phyloP scores from a whole-genome alignment of 2,888 invertebrate genomes.

The Sycophila texana region DNA sequence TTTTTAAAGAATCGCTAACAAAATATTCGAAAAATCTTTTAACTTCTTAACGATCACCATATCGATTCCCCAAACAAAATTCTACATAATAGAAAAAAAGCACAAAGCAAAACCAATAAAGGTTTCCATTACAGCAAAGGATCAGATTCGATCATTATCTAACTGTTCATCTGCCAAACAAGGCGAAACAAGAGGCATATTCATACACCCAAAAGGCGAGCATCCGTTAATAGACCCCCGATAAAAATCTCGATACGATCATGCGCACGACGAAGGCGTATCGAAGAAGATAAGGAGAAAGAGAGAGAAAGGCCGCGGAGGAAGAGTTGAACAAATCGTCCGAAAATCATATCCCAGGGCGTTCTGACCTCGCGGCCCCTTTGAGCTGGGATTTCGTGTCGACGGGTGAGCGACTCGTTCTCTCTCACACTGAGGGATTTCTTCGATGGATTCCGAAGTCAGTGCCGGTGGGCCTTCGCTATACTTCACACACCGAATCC shows the following conservation, averaged over 20 bases:
- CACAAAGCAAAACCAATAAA: neutral
- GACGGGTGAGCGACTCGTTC: constrained; percentile 60
- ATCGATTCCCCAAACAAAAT: too few relatives aligned
- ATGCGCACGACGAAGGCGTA: constrained; percentile 18
- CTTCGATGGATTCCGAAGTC: constrained; percentile 30
- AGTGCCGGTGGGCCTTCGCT: constrained; percentile 11
- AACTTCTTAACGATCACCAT: too few relatives aligned
- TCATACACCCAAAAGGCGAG: neutral
- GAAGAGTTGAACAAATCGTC: constrained; percentile 21
- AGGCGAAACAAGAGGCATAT: constrained; percentile 1
- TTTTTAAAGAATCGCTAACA: too few relatives aligned
- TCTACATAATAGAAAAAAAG: neutral
- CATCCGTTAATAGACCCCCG: constrained; percentile 33
- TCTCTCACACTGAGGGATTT: constrained; percentile 2
- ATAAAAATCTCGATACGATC: constrained; percentile 42
- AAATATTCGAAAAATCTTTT: too few relatives aligned
- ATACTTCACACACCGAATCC: neutral
- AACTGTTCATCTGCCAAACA: neutral
- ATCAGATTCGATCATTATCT: constrained; percentile 19
- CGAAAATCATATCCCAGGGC: constrained; percentile 64
- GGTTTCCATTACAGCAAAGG: neutral
- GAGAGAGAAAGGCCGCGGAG: constrained; percentile 7
- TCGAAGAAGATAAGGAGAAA: constrained; percentile 15
- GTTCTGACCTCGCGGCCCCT: constrained; percentile 72
- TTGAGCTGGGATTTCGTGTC: constrained; percentile 65